Percentiles rank a stretch among this genome's conserved stretches.
phyloP scores from a whole-genome alignment of 2,113 vertebrate species.

The Morphnarchus princeps region DNA sequence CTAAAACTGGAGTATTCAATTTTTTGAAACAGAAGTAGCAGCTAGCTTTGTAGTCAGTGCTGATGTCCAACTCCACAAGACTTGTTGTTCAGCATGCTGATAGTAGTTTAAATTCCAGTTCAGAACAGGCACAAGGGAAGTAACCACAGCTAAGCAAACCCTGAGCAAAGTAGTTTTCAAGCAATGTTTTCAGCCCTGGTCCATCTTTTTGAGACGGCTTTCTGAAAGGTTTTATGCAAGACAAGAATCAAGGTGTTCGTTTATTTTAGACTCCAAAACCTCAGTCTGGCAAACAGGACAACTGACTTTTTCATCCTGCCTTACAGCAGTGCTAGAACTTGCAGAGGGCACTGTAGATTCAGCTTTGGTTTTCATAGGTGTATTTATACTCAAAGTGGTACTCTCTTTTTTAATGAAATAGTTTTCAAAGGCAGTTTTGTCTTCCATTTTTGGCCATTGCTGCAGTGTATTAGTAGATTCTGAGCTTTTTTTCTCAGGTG shows the following conservation, averaged over 20 bases:
- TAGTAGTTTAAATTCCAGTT: background rate
- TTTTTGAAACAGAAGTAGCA: background rate
- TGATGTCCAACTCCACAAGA: background rate
- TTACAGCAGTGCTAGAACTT: background rate
- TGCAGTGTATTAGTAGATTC: background rate
- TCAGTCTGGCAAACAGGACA: conserved; percentile 85
- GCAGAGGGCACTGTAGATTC: background rate
- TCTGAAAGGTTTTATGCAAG: conserved; percentile 55
- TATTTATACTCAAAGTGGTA: background rate
- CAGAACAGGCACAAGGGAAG: background rate
- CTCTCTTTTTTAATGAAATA: conserved; percentile 50
- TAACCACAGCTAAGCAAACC: background rate
- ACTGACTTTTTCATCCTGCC: conserved; percentile 63
- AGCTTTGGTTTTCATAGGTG: background rate
- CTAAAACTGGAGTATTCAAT: background rate
- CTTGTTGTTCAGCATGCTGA: background rate
- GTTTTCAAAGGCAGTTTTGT: conserved; percentile 43
- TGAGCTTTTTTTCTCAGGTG: background rate
- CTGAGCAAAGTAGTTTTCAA: background rate
- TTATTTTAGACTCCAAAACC: conserved; percentile 82
- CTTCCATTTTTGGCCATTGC: conserved; percentile 55
- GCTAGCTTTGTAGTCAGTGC: background rate
- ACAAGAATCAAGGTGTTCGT: conserved; percentile 88
- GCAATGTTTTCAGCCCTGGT: background rate
- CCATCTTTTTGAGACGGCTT: background rate